These are phyloP conservation scores for Melanotaenia maccullochi DNA, from an alignment of 2,797 vertebrate species.

Conservation along the genomic window DNA sequence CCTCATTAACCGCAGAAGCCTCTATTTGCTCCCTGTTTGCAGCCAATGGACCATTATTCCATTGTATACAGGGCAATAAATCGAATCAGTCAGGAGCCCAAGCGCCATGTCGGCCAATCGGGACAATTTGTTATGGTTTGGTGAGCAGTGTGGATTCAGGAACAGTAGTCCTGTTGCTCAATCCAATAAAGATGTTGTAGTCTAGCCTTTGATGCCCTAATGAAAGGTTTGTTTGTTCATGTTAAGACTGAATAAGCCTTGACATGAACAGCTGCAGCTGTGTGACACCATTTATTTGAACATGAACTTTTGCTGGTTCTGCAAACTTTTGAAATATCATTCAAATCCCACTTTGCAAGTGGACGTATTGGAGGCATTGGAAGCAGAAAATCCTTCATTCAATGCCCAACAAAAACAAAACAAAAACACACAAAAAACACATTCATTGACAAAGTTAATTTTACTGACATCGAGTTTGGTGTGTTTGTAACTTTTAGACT, in stretches of 20 bases:
- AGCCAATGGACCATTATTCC: conserved; percentile 75
- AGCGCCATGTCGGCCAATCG: conserved; percentile 70
- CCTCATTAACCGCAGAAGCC: conserved; percentile 69
- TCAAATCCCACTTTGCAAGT: conserved; percentile 10
- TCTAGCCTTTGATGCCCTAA: conserved; percentile 19
- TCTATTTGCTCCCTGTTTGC: conserved; percentile 70
- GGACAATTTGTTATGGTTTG: conserved; percentile 71
- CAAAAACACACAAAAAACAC: no score
- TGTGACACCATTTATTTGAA: neutral
- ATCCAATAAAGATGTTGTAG: conserved; percentile 12
- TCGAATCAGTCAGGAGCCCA: conserved; percentile 71
- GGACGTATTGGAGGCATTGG: neutral
- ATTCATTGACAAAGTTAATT: conserved; percentile 28
- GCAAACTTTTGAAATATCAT: conserved; percentile 6
- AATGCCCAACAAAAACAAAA: conserved; percentile 5
- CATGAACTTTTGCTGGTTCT: neutral
- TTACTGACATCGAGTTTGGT: conserved; percentile 31
- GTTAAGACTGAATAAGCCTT: neutral
- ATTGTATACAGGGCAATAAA: conserved; percentile 74
- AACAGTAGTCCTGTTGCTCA: conserved; percentile 42
- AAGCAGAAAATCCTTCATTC: conserved; percentile 25
- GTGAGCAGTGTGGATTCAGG: conserved; percentile 56
- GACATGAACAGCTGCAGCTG: neutral
- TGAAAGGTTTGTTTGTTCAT: conserved; percentile 8
- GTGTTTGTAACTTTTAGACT: conserved; percentile 14